Base-by-base conservation (phyloP, 2,797 vertebrate species). In the Zenarchopterus dispar region DNA sequence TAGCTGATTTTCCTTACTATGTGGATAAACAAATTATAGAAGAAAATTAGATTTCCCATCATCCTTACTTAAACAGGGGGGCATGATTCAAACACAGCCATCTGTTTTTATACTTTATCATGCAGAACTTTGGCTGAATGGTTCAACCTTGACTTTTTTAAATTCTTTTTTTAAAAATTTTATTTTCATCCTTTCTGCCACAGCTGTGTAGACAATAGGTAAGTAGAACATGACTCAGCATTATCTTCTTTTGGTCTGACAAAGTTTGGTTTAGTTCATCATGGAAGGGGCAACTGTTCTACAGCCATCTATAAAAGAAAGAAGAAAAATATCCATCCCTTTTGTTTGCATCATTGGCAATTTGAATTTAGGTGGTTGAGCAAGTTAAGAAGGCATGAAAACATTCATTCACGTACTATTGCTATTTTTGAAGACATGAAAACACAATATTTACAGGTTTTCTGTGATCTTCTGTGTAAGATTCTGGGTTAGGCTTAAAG, bases 371-470 rank as follows among this genome's bases (percentile, higher is more conserved):
- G 42, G 48, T 24, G 23, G 39, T 50, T 66, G 57, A 82, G 60
- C 53, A 57, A 54, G 53, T 48, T 22, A 3, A 66, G 59, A 54
- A 60, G 53, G 42, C 70, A 67, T 73, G 56, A 61, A 75, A 75
- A 85, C 80, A 84, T 80, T 77, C 70, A 68, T 70, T 76, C 70
- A 50, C 59, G 46, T 65, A 65, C 69, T 84, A 79, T 77, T 85
- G 78, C 77, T 62, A 52, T 77, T 84, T 75, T 47, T 69, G 28
- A 73, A 75, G 53, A 83, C 68, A 62, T 52, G 31, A 63, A 68
- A 28, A 28, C 28, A 75, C 59, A 56, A 57, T 69, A 70, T 62
- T 62, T 56, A 81, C 31, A 50, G 21, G 53, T 73, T 84, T 39
- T 55, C 60, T 56, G 67, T 51, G 50, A 73, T 65, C 49, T 49